Evolutionary conservation across 2,113 vertebrate species (phyloP), one percentile per base, ranked within the genome.

Genomic region (Natator depressus): DNA sequence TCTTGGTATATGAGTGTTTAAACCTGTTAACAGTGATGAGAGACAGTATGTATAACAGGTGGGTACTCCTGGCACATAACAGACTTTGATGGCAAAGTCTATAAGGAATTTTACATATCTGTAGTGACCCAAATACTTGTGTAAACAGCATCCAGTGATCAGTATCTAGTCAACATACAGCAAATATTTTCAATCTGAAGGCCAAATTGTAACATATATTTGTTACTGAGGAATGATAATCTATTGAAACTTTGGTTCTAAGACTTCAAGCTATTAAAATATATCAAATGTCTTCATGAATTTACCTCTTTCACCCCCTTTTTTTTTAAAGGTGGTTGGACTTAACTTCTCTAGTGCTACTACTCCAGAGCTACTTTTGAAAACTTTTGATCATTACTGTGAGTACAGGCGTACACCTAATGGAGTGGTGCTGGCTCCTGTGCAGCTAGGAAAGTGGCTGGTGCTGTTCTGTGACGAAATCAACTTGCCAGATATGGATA

Each of bases 321-420:
- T 22, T 46, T 49, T 31, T 62, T 0, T 89, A 76, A 78, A 99
- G 99, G 99, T 99, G n/a, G 99, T 99, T 83, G 99, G 99, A 80
- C 98, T 99, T 89, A 99, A 99, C 98, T 99, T 99, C 95, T 99
- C 99, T 31, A 99, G 99, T 35, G 99, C 99, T 80, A 99, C 99
- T 10, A 99, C 99, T 3, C 99, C 99, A 16, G 99, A 99, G 94
- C 98, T 99, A 25, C 98, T 99, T 19, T 97, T 99, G 91, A 99
- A 99, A 98, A 99, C 99, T 0, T 99, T 99, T n/a, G 99, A 99
- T 93, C 99, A 99, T 97, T 99, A 99, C 96, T 99, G 99, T 3
- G 99, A 99, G 94, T 99, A 99, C 97, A 98, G 99, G 3, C 99
- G 99, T 46, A 99, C 99, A 0, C 99, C 99, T 4, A 99, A 99